These are phyloP conservation scores for Pseudopodoces humilis DNA, from an alignment of 2,113 vertebrate genomes.

Conservation along the genomic window DNA sequence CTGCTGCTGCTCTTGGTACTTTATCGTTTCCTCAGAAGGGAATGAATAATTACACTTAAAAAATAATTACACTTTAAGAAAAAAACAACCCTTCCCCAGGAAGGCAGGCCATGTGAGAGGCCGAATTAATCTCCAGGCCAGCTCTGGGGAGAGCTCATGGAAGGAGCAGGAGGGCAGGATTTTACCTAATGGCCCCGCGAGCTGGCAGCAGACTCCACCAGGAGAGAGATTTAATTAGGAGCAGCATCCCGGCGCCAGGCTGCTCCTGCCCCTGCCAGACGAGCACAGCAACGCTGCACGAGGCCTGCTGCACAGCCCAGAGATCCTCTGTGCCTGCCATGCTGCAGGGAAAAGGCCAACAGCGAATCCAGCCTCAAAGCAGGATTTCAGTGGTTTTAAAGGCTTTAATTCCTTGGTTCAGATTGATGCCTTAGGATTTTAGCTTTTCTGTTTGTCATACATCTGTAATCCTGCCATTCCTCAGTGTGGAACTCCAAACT, in stretches of 20 bases:
- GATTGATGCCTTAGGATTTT: neutral
- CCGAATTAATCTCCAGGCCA: neutral
- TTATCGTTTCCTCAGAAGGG: neutral
- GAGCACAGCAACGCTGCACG: neutral
- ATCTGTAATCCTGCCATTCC: neutral
- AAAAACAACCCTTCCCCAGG: neutral
- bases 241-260: neutral
- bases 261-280: neutral
- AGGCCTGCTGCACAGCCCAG: neutral
- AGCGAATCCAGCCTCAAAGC: accelerated
- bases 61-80: neutral
- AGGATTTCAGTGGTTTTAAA: neutral
- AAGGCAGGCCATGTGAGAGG: neutral
- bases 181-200: neutral
- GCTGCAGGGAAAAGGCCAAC: neutral
- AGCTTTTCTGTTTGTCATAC: neutral
- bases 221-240: neutral
- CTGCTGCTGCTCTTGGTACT: neutral
- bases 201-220: neutral
- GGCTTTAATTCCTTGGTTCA: neutral
- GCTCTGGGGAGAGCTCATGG: accelerated
- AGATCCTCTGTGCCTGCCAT: neutral
- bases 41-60: neutral
- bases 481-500: neutral
- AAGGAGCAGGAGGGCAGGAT: neutral